phyloP scores from a whole-genome alignment of 2,113 vertebrate species.

The Apus apus region DNA sequence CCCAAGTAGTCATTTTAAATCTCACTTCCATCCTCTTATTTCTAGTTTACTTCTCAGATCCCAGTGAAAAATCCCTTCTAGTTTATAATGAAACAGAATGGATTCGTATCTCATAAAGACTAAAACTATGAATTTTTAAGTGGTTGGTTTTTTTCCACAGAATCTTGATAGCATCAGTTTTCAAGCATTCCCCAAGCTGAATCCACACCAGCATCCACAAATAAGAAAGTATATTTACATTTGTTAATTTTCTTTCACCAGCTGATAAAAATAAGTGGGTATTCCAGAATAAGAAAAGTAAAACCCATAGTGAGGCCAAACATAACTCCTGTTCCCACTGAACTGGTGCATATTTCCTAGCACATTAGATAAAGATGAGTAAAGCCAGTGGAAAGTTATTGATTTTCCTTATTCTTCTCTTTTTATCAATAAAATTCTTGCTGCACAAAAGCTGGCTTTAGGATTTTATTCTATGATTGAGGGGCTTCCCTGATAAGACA shows the following conservation, averaged over 20 bases:
- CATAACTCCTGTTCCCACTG: neutral
- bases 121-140: neutral
- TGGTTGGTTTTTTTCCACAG: neutral
- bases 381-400: neutral
- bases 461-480: neutral
- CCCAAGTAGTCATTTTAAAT: neutral
- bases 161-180: neutral
- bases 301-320: neutral
- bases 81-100: neutral
- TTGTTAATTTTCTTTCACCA: neutral
- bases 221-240: neutral
- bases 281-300: neutral
- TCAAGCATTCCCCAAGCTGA: neutral
- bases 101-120: neutral
- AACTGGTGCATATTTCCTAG: neutral
- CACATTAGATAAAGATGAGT: neutral
- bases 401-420: neutral
- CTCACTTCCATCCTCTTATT: neutral
- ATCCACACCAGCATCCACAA: neutral
- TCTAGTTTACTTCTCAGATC: neutral
- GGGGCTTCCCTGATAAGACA: neutral
- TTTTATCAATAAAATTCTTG: neutral
- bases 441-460: neutral
- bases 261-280: neutral
- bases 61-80: neutral